These are phyloP conservation scores for Nasalis larvatus DNA, from an alignment of 2,113 vertebrate genomes.

Conservation along the genomic window DNA sequence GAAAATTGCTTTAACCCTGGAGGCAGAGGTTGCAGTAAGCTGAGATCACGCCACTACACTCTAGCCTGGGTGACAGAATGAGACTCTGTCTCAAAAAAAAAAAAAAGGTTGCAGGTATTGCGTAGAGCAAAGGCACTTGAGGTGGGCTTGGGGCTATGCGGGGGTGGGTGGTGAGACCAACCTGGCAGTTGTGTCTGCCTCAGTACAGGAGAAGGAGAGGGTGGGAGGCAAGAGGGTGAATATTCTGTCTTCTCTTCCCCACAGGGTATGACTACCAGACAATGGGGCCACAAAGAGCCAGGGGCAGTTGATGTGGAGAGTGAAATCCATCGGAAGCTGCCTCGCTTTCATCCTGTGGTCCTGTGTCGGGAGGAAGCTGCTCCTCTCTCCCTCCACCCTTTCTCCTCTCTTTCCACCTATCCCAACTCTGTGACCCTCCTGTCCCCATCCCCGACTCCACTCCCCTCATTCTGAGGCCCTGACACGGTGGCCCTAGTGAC, in stretches of 20 bases:
- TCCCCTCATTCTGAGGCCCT: not conserved
- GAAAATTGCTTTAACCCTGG: too few relatives aligned
- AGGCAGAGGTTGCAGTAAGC: too few relatives aligned
- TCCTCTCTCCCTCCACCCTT: not conserved
- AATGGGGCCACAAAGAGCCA: not conserved
- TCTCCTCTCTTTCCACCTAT: not conserved
- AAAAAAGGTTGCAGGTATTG: not conserved
- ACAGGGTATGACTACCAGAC: not conserved
- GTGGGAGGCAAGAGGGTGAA: too few relatives aligned
- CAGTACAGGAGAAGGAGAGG: not conserved
- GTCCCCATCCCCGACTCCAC: rapidly evolving
- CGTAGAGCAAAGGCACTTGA: not conserved
- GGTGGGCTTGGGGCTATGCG: not conserved
- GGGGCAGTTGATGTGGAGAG: not conserved
- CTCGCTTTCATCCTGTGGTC: not conserved
- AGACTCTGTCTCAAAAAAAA: too few relatives aligned
- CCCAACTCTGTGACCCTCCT: not conserved
- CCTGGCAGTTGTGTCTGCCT: not conserved
- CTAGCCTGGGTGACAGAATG: too few relatives aligned
- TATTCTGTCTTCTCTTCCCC: not conserved
- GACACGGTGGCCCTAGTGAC: not conserved
- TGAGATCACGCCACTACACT: too few relatives aligned
- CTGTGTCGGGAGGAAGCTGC: not conserved
- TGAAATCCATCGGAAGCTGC: not conserved
- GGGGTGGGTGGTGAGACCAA: not conserved